Evolutionary conservation across 2,888 invertebrate species (phyloP).

Genomic region (Hirtodrosophila histrioides): DNA sequence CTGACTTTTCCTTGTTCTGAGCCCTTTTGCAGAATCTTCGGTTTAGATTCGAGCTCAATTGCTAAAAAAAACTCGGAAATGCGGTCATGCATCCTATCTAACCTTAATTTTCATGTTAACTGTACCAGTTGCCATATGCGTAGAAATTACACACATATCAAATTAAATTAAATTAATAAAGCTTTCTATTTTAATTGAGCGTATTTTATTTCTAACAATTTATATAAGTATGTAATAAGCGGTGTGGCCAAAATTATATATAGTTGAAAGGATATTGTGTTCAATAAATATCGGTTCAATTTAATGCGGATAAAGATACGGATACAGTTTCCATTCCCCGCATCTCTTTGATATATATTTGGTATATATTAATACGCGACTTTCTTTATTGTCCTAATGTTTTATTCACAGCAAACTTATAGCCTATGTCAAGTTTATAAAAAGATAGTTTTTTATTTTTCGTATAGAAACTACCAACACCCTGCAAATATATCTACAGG

Average conservation of each 20-base stretch:
- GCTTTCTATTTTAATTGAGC: no score
- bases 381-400: neutral
- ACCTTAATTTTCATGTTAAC: neutral
- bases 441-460: neutral
- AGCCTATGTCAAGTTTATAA: conserved; percentile 1
- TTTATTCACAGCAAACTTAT: conserved; percentile 8
- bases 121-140: no score
- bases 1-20: neutral
- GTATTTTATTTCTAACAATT: no score
- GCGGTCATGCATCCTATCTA: neutral
- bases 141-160: no score
- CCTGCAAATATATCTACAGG: neutral
- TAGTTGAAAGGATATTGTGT: no score
- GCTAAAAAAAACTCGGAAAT: neutral
- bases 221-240: no score
- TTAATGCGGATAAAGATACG: no score
- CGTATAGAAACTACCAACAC: neutral
- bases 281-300: no score
- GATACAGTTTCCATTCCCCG: no score
- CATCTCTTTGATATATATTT: no score
- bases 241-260: no score
- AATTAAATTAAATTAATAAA: no score
- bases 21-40: neutral
- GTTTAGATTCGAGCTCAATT: neutral
- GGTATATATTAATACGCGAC: neutral